Evolutionary conservation across 1,140 invertebrate species (phyloP), one percentile per base, ranked within the genome.

Genomic region (Melanaphis sacchari): DNA sequence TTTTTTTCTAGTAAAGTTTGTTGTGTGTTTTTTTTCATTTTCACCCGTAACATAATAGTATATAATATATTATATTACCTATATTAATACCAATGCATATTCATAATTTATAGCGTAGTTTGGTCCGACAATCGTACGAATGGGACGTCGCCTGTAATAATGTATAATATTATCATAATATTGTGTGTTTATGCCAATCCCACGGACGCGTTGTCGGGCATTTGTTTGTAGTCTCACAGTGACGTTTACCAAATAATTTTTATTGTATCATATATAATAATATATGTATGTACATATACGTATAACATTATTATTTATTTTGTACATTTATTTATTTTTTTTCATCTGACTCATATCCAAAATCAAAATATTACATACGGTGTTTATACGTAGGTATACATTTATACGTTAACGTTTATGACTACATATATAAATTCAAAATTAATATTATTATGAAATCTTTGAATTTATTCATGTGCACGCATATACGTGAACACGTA

Each of bases 221-320:
- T 46, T 52, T 52, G 46, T 49, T 49, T n/a, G 36, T 36, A 89
- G 87, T 89, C 87, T 89, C 87, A 52, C 87, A 36, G n/a, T 52
- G 87, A 52, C 46, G 87, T 89, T 89, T 89, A 46, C 85, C 85
- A 87, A 87, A 87, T 87, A 52, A 52, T 38, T 89, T 52, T 6
- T 38, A 89, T 52, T 89, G 46, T 52, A 52, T 36, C 36, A 52
- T 89, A 52, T 89, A 89, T 49, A 49, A 52, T 36, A 36, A 52
- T 89, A 89, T 49, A 49, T 88, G n/a, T 49, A 88, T 88, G 31
- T 88, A 89, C 36, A 52, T 38, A 89, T 52, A 26, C 84, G 31
- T 46, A 46, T 87, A 85, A 31, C 26, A 87, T 87, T 87, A 87
- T 46, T 46, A 87, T 46, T n/a, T 87, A 31, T 87, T 46, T n/a